These are phyloP conservation scores for Alviniconcha marisindica DNA, from an alignment of 1,140 invertebrate genomes.

Conservation along the genomic window DNA sequence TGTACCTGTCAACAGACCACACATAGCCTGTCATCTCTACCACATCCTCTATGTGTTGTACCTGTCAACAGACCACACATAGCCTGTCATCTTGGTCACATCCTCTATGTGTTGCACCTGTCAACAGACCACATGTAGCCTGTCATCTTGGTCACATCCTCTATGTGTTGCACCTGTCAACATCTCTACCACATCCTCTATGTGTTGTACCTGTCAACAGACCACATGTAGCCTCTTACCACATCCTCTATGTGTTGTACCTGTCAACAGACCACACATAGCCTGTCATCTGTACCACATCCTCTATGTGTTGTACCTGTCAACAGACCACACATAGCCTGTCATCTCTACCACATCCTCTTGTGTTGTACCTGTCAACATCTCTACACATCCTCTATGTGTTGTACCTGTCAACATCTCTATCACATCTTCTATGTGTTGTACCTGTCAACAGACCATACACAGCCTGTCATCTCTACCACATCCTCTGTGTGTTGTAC, in stretches of 20 bases:
- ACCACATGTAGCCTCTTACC: no score
- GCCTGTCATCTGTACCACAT: conserved; percentile 65
- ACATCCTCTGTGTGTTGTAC: no score
- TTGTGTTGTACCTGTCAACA: no score
- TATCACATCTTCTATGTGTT: neutral
- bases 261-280: conserved; percentile 46
- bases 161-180: conserved; percentile 31
- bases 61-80: conserved; percentile 50
- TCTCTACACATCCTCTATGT: no score
- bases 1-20: conserved; percentile 53
- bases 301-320: conserved; percentile 64
- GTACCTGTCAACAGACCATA: conserved; percentile 32
- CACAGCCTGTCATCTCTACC: conserved; percentile 56
- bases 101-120: conserved; percentile 50
- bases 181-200: neutral
- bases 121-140: neutral
- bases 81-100: neutral
- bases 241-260: no score
- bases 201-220: conserved; percentile 51
- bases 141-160: conserved; percentile 38
- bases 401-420: no score
- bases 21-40: conserved; percentile 67
- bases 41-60: conserved; percentile 68
- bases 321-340: no score
- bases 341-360: no score